Evolutionary conservation across 2,888 invertebrate species (phyloP).

Genomic region (Pollenia labialis): DNA sequence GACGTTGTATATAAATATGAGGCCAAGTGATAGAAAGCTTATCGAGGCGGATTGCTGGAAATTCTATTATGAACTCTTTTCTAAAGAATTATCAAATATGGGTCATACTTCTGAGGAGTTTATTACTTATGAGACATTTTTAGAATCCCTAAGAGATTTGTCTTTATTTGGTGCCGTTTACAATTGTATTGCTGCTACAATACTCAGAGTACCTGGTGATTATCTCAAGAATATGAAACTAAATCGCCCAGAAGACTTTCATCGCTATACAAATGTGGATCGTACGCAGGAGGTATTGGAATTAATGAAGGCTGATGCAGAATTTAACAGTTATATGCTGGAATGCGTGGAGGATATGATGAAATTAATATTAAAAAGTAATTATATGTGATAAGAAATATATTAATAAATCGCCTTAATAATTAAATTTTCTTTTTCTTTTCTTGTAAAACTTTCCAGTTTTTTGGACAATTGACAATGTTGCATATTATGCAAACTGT

Average conservation of each 20-base stretch:
- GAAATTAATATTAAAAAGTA: conserved; percentile 63
- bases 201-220: conserved; percentile 81
- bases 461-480: no score
- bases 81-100: conserved; percentile 78
- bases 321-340: conserved; percentile 76
- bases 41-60: conserved; percentile 72
- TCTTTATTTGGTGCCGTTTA: conserved; percentile 82
- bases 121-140: conserved; percentile 80
- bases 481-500: no score
- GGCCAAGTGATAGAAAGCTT: conserved; percentile 74
- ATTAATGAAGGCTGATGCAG: conserved; percentile 75
- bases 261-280: conserved; percentile 82
- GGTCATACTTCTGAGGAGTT: conserved; percentile 78
- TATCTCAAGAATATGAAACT: conserved; percentile 80
- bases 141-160: conserved; percentile 80
- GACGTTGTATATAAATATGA: conserved; percentile 79
- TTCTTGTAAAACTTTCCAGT: no score
- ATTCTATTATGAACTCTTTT: conserved; percentile 78
- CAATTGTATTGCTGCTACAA: conserved; percentile 81
- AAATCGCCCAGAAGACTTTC: conserved; percentile 80
- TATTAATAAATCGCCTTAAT: no score
- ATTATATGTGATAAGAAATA: no score
- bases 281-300: conserved; percentile 76
- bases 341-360: conserved; percentile 80
- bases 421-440: no score